These are phyloP conservation scores for Steinernema carpocapsae DNA, from an alignment of 2,888 invertebrate species.

Conservation along the genomic window DNA sequence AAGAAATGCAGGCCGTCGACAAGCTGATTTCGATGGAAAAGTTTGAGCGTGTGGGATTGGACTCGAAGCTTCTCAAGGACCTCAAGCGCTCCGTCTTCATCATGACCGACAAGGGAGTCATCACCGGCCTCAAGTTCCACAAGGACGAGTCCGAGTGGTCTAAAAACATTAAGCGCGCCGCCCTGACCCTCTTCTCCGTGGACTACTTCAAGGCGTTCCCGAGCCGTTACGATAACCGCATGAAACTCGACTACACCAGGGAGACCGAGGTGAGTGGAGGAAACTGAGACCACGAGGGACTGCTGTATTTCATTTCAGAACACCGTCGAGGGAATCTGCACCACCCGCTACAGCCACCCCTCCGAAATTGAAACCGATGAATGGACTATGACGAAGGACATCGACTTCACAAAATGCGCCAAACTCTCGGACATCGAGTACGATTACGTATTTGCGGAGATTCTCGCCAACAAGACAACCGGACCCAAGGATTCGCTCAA, in stretches of 20 bases:
- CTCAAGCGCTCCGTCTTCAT: neutral
- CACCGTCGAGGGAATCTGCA: constrained; percentile 64
- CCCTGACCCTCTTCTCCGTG: constrained; percentile 64
- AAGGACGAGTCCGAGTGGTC: constrained; percentile 50
- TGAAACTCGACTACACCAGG: constrained; percentile 31
- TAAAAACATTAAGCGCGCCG: constrained; percentile 64
- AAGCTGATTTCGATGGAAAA: neutral
- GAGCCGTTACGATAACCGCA: constrained; percentile 36
- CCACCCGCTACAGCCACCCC: constrained; percentile 50
- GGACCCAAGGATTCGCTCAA: constrained; percentile 38
- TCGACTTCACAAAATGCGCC: constrained; percentile 71
- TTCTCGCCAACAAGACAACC: constrained; percentile 36
- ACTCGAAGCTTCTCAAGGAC: neutral
- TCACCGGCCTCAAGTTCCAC: neutral
- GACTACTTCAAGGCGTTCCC: constrained; percentile 30
- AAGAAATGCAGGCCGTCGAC: neutral
- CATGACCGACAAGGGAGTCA: neutral
- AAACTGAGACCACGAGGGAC: too few relatives aligned
- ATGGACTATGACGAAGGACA: constrained; percentile 58
- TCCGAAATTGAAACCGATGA: neutral
- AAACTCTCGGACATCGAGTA: constrained; percentile 59
- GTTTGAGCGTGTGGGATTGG: neutral
- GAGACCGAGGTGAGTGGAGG: constrained; percentile 37
- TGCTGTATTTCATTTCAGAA: constrained; percentile 37
- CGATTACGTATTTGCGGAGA: constrained; percentile 30